A percentile compares a stretch with the other conserved stretches of the same genome.
phyloP scores from a whole-genome alignment of 30 jellyfish, hydroid and myxozoan genomes.

The Hydractinia echinata region DNA sequence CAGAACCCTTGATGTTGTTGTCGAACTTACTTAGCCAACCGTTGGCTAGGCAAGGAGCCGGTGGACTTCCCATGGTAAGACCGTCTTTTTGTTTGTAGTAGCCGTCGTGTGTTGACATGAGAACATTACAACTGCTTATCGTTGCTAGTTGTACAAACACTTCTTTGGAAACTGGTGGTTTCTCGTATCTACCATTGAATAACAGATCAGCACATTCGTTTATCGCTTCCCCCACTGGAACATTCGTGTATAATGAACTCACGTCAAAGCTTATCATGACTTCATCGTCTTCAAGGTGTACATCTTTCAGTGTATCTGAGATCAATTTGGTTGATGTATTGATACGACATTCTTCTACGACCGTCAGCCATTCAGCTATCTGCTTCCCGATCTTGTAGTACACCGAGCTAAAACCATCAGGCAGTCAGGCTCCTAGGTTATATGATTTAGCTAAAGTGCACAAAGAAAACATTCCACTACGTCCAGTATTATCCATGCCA shows the following conservation, averaged over 20 bases:
- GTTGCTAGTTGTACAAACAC: neutral
- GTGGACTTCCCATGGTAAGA: no score
- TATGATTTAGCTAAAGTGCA: no score
- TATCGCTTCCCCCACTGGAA: neutral
- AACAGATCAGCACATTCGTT: neutral
- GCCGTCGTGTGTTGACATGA: neutral
- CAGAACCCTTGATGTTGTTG: neutral
- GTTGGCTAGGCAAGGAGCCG: neutral
- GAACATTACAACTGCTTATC: neutral
- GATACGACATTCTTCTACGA: neutral
- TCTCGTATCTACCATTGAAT: neutral
- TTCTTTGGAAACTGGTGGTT: neutral
- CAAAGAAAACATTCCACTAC: no score
- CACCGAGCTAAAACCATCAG: no score
- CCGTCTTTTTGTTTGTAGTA: neutral
- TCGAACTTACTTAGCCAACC: slow-evolving; percentile 1
- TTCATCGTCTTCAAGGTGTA: neutral
- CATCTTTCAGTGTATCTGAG: neutral
- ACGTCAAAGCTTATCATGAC: neutral
- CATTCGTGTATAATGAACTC: neutral
- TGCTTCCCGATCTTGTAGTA: neutral
- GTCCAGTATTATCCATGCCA: no score
- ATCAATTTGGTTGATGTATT: neutral
- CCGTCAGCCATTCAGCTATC: neutral
- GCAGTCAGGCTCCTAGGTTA: no score